A percentile compares a stretch with the other conserved stretches of the same genome.
Conservation (phyloP, 2,113 vertebrate species). For the Varanus salvator region DNA sequence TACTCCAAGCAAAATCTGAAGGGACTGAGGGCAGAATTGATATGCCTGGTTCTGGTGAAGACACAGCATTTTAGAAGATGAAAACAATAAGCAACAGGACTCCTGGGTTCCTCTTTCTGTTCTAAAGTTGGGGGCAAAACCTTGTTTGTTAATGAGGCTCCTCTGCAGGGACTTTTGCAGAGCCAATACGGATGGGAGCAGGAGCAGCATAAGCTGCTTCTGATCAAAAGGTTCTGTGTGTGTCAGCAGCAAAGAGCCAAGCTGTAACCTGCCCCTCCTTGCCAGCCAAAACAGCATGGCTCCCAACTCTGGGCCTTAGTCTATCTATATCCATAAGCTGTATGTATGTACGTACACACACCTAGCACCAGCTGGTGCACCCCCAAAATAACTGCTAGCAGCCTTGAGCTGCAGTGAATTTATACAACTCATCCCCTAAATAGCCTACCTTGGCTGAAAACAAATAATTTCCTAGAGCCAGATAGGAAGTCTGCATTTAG, state of each 20-base stretch:
- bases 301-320: slow-evolving; percentile 1
- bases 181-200: background rate
- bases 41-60: background rate
- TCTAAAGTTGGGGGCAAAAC: slow-evolving; percentile 1
- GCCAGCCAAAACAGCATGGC: slow-evolving; percentile 22
- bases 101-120: background rate
- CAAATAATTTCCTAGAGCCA: background rate
- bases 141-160: background rate
- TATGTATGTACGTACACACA: background rate
- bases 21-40: background rate
- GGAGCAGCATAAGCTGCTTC: slow-evolving; percentile 6
- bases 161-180: background rate
- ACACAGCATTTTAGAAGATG: background rate
- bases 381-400: slow-evolving; percentile 12
- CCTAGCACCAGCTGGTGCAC: slow-evolving; percentile 26
- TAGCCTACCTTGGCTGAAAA: slow-evolving; percentile 8
- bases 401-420: slow-evolving; percentile 10
- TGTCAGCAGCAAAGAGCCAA: slow-evolving; percentile 19
- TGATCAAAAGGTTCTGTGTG: slow-evolving; percentile 28
- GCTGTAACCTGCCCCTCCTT: slow-evolving; percentile 22
- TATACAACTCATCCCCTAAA: background rate
- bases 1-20: no score
- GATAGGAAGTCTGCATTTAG: background rate
- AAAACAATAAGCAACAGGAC: background rate
- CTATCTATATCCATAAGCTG: slow-evolving; percentile 38